Evolutionary conservation across 2,797 vertebrate species (phyloP), one percentile per base, ranked within the genome.

Genomic region (Sciurus carolinensis): DNA sequence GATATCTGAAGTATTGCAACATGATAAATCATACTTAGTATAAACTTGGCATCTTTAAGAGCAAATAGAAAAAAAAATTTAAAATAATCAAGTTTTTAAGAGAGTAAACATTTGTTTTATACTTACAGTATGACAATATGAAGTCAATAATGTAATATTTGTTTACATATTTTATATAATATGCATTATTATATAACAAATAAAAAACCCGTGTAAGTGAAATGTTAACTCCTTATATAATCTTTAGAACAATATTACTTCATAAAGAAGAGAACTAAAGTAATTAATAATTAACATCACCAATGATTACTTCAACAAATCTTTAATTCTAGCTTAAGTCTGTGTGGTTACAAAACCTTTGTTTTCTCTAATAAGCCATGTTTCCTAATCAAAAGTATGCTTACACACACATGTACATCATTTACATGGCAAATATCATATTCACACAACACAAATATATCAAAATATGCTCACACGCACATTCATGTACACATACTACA

Each of bases 261-360:
- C 20, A 50, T 26, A 57, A 24, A 88, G 5, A 8, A 90, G 47
- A 67, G 64, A 77, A 67, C 44, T 50, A 59, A 88, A 57, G 4
- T 26, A 7, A 39, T 84, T 50, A 71, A 42, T 71, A 81, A 71
- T 30, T 39, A 89, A 73, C 15, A 28, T 82, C 6, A 92, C 11
- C 80, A 64, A 76, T 50, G 20, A 39, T 69, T 72, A n/a, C 15
- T 80, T 1, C 26, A 6, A 76, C 30, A 94, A 64, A 59, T 9
- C 10, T 93, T 7, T 59, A 62, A n/a, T 44, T 75, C 9, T 91
- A 93, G 57, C 33, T 72, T 84, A 13, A 22, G 13, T 64, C 14
- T 84, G 36, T 76, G 0, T 42, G 67, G 20, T 54, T 91, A 85
- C 9, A 95, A 91, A 95, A 71, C 91, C 11, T 14, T 93, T 10